Base-by-base conservation (phyloP, 2,113 vertebrate species). In the Emydocephalus ijimae region DNA sequence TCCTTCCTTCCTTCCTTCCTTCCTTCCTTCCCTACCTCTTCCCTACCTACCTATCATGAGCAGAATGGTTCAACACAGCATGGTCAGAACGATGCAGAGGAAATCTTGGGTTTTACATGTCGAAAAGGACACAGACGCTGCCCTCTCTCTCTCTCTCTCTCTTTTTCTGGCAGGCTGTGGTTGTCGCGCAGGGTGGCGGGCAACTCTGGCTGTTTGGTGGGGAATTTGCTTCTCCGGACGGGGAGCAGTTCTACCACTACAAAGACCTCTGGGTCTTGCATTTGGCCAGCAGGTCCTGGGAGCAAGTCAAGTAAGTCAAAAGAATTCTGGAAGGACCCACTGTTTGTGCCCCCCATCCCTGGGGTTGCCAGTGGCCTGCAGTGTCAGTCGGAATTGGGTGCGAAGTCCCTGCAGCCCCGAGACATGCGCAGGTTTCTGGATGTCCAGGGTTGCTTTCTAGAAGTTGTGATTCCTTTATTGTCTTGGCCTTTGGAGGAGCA, bases 121-220 rank as follows among this genome's bases (percentile, higher is more conserved):
- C 11, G 23, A 29, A 29, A 54, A 69, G 3, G 29, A 87, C 24
- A 2, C 45, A 18, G 15, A 39, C 0, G n/a, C 11, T 69, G 21
- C 29, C 87, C 23, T 39, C 39, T 39, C 39, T 39, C 39, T 88
- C 50, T 21, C 85, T 39, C 18, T 89, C 56, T 26, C 15, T 88
- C 23, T n/a, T 90, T 59, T 89, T 59, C 89, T 45, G 10, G 74
- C 96, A 99, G 99, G 98, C 98, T 0, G 98, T 98, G 61, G 97
- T 98, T 59, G 98, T 99, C 12, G 97, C 99, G 48, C 98, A 99
- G 90, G 98, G 97, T 0, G 99, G 99, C 0, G 99, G 99, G 7
- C 99, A 99, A 97, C 97, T 99, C 54, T 99, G 99, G 99, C 87
- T 99, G n/a, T 99, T 99, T 7, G 99, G 99, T 0, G 99, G 99